Conservation (phyloP, 1,140 invertebrate species). For the Paralvinella palmiformis region DNA sequence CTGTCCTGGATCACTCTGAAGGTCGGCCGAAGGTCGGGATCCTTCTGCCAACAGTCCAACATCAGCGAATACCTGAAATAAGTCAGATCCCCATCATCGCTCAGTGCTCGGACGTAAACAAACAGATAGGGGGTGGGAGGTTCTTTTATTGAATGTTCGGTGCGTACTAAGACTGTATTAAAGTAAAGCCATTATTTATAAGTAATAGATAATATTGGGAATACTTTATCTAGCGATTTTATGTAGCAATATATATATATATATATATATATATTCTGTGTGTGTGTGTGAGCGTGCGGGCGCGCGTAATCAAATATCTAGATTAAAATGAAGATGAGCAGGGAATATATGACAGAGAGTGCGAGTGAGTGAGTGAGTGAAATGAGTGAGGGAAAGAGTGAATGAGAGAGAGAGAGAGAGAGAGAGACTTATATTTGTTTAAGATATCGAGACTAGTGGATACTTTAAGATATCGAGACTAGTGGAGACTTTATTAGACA, state of each 20-base stretch:
- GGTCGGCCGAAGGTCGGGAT: constrained; percentile 67
- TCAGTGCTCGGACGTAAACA: not conserved
- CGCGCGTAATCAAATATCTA: not conserved
- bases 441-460: not conserved
- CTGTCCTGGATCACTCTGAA: constrained; percentile 53
- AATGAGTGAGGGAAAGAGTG: no score
- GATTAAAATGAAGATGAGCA: not conserved
- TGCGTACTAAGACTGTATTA: not conserved
- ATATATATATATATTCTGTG: no score
- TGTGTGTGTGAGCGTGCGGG: not conserved
- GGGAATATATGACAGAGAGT: not conserved
- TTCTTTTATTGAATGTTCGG: not conserved
- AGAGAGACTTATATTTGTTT: not conserved
- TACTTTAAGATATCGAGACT: not conserved
- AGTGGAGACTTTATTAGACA: not conserved
- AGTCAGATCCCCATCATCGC: constrained; percentile 14
- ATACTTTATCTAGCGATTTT: no score
- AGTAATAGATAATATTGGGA: not conserved
- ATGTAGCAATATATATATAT: no score
- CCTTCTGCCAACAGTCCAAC: constrained; percentile 74
- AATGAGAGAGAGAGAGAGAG: no score
- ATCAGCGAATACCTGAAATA: constrained; percentile 69
- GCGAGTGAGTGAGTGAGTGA: no score
- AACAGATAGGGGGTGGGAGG: not conserved
- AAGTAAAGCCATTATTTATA: not conserved